Base-by-base conservation (phyloP, 2,888 invertebrate genomes). In the Acanthosepion esculentum region DNA sequence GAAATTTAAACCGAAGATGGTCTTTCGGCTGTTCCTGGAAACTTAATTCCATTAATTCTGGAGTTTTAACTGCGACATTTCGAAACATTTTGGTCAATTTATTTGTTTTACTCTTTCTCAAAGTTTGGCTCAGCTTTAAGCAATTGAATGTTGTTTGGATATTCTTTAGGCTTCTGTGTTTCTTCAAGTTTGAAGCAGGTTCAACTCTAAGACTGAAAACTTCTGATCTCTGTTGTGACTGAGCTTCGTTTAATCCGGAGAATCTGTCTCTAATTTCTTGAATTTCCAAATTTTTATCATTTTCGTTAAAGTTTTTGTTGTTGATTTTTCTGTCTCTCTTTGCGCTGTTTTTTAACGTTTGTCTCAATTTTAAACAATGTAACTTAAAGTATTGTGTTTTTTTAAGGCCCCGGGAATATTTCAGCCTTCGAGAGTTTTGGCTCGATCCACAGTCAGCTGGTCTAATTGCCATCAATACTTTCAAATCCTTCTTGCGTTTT, bases 401-500 rank as follows among this genome's bases (percentile, higher is more conserved):
- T 15, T 78, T 78, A 12, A 78, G 78, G 23, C 78, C 12, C 12
- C 33, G n/a, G 12, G 15, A n/a, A 33, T 78, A 12, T 78, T 33
- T 78, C 5, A 78, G 15, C n/a, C 78, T n/a, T 15, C 18, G n/a
- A 10, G 78, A 12, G 12, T 8, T 78, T 78, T 1, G 4, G n/a
- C 3, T n/a, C 12, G 78, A 12, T 23, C 94, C 94, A 64, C 91
- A 91, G 26, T 95, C 95, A 50, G 95, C 95, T 94, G 96, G 95
- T 91, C 96, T 96, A 64, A 95, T 95, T 8, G 97, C 97, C 95
- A 98, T 97, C 92, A 98, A 96, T 95, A 97, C 97, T 6, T 96
- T 96, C 94, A 99, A 98, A 97, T 99, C 99, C 97, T 99, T 99
- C 97, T 99, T 99, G 96, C 99, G 98, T 97, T 99, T 99, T 98